These are phyloP conservation scores for Phalangium opilio DNA, from an alignment of 2,888 invertebrate genomes.

Conservation along the genomic window DNA sequence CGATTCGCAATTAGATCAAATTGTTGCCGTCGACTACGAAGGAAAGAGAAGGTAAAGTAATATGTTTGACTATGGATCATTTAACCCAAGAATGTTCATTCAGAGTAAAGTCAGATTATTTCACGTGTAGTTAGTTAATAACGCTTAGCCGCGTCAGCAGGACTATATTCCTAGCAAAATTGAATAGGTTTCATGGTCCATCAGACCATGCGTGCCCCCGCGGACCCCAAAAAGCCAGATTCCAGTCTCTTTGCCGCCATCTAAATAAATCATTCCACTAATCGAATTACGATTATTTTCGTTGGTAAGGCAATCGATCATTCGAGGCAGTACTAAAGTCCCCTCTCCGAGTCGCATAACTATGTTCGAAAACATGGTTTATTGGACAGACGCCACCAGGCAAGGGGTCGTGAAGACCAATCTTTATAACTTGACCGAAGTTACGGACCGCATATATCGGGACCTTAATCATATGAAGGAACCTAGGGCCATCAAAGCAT, in stretches of 20 bases:
- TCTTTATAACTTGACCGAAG: slow-evolving; percentile 62
- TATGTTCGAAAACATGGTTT: slow-evolving; percentile 69
- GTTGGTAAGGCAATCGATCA: slow-evolving; percentile 18
- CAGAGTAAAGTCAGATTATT: too few relatives aligned
- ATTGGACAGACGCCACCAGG: slow-evolving; percentile 82
- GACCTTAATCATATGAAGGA: slow-evolving; percentile 57
- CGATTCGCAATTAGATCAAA: slow-evolving; percentile 83
- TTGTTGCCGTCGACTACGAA: slow-evolving; percentile 87
- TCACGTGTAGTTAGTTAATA: too few relatives aligned
- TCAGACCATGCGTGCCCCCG: too few relatives aligned
- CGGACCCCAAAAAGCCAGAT: too few relatives aligned
- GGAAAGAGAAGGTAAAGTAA: slow-evolving; percentile 51
- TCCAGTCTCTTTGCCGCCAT: too few relatives aligned
- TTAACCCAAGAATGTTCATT: too few relatives aligned
- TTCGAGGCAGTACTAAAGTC: slow-evolving; percentile 38
- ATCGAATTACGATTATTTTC: too few relatives aligned
- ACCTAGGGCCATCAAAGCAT: slow-evolving; percentile 65
- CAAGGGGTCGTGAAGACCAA: slow-evolving; percentile 75
- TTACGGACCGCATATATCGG: slow-evolving; percentile 62
- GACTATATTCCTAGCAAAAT: too few relatives aligned
- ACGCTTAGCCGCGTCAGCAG: too few relatives aligned
- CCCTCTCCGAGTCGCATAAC: slow-evolving; percentile 71
- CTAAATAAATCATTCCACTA: too few relatives aligned
- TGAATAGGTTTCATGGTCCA: too few relatives aligned
- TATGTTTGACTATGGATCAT: too few relatives aligned